A percentile compares a stretch with the other conserved stretches of the same genome.
These are phyloP conservation scores for Arvicanthis niloticus DNA, from an alignment of 2,113 vertebrate species.

Conservation along the genomic window DNA sequence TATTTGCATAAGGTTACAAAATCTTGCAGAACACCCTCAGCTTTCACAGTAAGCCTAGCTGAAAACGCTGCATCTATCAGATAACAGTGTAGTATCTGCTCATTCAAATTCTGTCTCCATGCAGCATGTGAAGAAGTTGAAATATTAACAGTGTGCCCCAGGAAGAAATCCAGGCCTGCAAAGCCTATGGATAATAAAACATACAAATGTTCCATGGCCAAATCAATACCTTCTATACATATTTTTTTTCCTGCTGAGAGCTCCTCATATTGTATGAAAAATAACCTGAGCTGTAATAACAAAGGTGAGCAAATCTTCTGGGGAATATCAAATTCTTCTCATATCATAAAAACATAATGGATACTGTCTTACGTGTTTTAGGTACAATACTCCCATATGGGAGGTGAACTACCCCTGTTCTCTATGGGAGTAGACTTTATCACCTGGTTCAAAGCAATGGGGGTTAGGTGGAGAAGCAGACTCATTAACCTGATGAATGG, in stretches of 20 bases:
- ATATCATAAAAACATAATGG: background rate
- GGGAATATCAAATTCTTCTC: constrained; percentile 33
- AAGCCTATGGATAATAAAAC: constrained; percentile 70
- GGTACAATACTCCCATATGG: background rate
- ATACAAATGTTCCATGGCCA: constrained; percentile 42
- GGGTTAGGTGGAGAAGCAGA: too few species aligned
- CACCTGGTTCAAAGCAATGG: too few species aligned
- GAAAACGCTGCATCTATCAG: background rate
- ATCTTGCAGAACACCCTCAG: background rate
- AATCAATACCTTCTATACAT: constrained; percentile 67
- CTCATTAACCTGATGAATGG: too few species aligned
- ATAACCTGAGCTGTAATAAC: constrained; percentile 8
- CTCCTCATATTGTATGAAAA: constrained; percentile 72
- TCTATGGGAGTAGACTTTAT: too few species aligned
- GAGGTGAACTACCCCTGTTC: too few species aligned
- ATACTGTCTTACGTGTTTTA: constrained; percentile 11
- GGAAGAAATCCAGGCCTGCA: constrained; percentile 71
- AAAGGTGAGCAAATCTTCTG: background rate
- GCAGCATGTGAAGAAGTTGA: constrained; percentile 63
- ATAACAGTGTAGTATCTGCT: constrained; percentile 57
- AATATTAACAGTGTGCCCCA: constrained; percentile 72
- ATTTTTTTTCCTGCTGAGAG: constrained; percentile 64
- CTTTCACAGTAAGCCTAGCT: constrained; percentile 37
- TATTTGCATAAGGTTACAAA: constrained; percentile 53
- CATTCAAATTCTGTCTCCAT: constrained; percentile 72